phyloP scores from a whole-genome alignment of 2,113 vertebrate species.

The Mirounga angustirostris region DNA sequence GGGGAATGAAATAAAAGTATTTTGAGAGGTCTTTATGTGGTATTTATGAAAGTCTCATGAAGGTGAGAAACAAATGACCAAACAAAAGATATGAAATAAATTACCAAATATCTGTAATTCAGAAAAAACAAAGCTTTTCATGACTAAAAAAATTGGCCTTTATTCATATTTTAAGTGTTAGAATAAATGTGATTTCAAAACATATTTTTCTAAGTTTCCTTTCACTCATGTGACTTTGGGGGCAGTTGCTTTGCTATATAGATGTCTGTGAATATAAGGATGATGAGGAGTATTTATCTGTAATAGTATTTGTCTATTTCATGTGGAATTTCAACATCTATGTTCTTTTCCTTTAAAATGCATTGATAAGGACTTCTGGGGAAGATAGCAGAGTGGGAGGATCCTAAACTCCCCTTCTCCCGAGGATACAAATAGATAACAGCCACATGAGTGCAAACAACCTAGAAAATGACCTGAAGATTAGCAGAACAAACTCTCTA shows the following conservation, averaged over 20 bases:
- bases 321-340: constrained; percentile 28
- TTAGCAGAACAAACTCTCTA: background rate
- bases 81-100: background rate
- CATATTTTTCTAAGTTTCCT: constrained; percentile 16
- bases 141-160: background rate
- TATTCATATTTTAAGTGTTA: background rate
- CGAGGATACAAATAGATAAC: background rate
- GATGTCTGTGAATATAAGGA: background rate
- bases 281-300: background rate
- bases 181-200: background rate
- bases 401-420: background rate
- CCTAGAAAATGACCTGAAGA: background rate
- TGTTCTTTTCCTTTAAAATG: constrained; percentile 5
- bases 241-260: background rate
- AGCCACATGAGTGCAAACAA: background rate
- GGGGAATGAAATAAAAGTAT: background rate
- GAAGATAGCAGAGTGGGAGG: background rate
- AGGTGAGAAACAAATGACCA: background rate
- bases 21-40: background rate
- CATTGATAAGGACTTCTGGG: background rate
- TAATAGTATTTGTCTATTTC: background rate
- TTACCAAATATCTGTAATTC: background rate
- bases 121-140: background rate
- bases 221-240: background rate
- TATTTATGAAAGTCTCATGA: background rate